Base-by-base conservation (phyloP, 2,797 vertebrate species). In the Hydrolagus colliei region DNA sequence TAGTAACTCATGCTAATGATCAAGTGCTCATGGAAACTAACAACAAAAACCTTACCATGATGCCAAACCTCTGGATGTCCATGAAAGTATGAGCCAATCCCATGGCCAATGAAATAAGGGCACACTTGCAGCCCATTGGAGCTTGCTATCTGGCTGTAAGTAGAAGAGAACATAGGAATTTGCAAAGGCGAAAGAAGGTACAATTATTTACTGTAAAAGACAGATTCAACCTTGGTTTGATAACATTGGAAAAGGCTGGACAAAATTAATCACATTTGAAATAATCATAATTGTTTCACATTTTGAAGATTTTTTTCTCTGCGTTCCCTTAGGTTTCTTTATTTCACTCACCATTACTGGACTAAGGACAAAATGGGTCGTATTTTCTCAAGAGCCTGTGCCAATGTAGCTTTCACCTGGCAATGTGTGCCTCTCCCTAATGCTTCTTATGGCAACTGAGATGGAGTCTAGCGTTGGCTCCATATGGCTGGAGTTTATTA, bases 51-150 rank as follows among this genome's bases (percentile, higher is more conserved):
- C 95, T 95, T 91, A 99, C 98, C 95, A 52, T 99, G 97, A 91
- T 99, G 98, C 97, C 97, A 99, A 89, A 99, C 96, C 91, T 99
- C 98, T 84, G 98, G 98, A 86, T 98, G 94, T 86, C 98, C 96
- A 22, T 99, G 98, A 89, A 99, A 99, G 90, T 95, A 95, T 9
- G 97, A 96, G 87, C 98, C 98, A 85, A 99, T 98, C 87, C 98
- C 98, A 89, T 99, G 98, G 78, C 98, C 98, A 79, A 98, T 92
- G 87, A 99, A 99, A 90, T 95, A 94, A 0, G 97, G 97, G 90
- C 97, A 98, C 85, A 99, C 96, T 88, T 91, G 92, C 86, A 99
- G 96, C 77, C 95, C 94, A 11, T 89, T 93, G 67, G 87, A 89
- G 35, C 73, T 67, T 0, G 96, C 95, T 87, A 98, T 92, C 73